Evolutionary conservation across 2,113 vertebrate species (phyloP).

Genomic region (Etheostoma cragini): DNA sequence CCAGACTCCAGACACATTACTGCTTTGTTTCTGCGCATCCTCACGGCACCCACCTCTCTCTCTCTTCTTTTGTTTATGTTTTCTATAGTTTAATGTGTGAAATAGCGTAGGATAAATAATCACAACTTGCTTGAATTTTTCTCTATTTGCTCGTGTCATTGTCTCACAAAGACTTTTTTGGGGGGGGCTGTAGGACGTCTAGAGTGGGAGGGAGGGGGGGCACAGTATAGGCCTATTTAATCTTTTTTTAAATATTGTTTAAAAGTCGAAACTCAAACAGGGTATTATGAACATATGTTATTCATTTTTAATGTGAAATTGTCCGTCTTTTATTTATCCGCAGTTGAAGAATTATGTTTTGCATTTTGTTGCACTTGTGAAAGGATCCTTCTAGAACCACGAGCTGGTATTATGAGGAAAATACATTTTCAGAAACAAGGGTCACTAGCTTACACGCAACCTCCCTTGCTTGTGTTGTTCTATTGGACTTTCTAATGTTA

Average conservation of each 20-base stretch:
- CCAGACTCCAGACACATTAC: slow-evolving; percentile 76
- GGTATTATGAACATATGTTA: slow-evolving; percentile 96
- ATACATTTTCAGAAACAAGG: slow-evolving; percentile 75
- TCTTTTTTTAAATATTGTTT: slow-evolving; percentile 84
- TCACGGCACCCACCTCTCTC: slow-evolving; percentile 72
- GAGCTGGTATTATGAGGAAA: slow-evolving; percentile 84
- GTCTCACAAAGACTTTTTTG: slow-evolving; percentile 83
- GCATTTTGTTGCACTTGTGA: slow-evolving; percentile 96
- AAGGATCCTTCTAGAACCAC: slow-evolving; percentile 85
- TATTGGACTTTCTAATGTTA: slow-evolving; percentile 93
- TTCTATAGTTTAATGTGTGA: slow-evolving; percentile 92
- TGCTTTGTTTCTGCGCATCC: slow-evolving; percentile 78
- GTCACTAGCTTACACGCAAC: slow-evolving; percentile 84
- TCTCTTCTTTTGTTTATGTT: slow-evolving; percentile 74
- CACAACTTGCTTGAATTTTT: slow-evolving; percentile 91
- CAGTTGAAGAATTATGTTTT: slow-evolving; percentile 89
- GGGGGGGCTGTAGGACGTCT: slow-evolving; percentile 72
- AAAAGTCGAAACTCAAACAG: slow-evolving; percentile 90
- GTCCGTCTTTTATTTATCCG: slow-evolving; percentile 92
- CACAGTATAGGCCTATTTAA: slow-evolving; percentile 80
- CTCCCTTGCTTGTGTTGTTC: slow-evolving; percentile 91
- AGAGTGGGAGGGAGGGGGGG: slow-evolving; percentile 76
- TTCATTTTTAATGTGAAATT: slow-evolving; percentile 94
- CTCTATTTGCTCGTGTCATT: slow-evolving; percentile 78
- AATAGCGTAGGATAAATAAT: slow-evolving; percentile 87